Percentiles rank a stretch among this genome's conserved stretches.
Conservation (phyloP, 2,113 vertebrate species). For the Notechis scutatus region DNA sequence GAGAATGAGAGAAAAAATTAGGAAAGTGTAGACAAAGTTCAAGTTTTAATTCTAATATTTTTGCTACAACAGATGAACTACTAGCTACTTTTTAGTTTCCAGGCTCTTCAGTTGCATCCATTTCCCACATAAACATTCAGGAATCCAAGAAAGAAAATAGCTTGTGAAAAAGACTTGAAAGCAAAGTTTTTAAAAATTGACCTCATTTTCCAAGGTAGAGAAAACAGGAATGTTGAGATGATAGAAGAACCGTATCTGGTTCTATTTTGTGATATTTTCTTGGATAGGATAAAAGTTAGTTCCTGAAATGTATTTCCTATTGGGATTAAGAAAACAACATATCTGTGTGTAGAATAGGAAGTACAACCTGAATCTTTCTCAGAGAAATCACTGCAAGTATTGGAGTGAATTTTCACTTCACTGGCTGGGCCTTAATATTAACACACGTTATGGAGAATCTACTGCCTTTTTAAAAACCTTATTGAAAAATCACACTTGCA, state of each 20-base stretch:
- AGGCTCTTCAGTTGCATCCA: conserved; percentile 61
- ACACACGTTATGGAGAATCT: not conserved
- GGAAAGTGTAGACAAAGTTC: conserved; percentile 54
- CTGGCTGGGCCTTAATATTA: not conserved
- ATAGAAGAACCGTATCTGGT: not conserved
- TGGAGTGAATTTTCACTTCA: not conserved
- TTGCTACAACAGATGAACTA: conserved; percentile 51
- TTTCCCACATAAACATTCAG: conserved; percentile 54
- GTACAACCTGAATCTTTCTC: not conserved
- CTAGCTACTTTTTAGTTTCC: conserved; percentile 50
- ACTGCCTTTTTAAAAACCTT: not conserved
- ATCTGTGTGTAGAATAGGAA: not conserved
- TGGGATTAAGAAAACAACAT: not conserved
- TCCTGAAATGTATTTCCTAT: conserved; percentile 23
- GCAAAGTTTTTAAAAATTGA: not conserved
- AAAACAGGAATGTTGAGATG: conserved; percentile 30
- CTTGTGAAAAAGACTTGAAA: conserved; percentile 42
- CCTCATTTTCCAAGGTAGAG: conserved; percentile 35
- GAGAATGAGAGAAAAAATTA: conserved; percentile 50
- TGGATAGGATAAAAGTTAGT: conserved; percentile 2
- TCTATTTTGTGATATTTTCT: conserved; percentile 8
- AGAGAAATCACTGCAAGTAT: not conserved
- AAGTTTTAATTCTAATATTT: conserved; percentile 62
- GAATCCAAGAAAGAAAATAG: conserved; percentile 25
- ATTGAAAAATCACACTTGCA: not conserved